Conservation (phyloP, 2,113 vertebrate species). For the Mellivora capensis region DNA sequence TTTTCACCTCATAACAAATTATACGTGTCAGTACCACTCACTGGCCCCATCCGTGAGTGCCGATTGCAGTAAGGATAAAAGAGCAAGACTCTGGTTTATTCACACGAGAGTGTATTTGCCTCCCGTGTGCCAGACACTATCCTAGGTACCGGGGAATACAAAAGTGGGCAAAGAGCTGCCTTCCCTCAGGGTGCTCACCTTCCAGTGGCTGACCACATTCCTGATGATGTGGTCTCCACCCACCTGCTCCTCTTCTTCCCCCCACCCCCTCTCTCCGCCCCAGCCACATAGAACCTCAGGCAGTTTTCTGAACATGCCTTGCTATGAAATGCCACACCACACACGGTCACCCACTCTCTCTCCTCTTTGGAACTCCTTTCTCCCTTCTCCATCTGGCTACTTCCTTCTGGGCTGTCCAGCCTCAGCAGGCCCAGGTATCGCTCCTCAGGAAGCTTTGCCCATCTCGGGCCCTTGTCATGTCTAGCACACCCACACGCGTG, state of each 20-base stretch:
- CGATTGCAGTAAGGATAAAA: neutral
- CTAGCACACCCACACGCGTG: neutral
- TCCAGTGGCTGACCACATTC: neutral
- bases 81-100: neutral
- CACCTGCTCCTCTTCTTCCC: neutral
- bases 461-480: accelerated
- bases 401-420: neutral
- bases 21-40: too few species aligned
- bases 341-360: neutral
- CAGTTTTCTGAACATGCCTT: too few species aligned
- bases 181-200: too few species aligned
- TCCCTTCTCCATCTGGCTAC: neutral
- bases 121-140: neutral
- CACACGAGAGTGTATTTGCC: too few species aligned
- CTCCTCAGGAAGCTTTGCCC: neutral
- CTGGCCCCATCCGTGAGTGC: neutral
- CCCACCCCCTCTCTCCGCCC: neutral
- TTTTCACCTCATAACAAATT: neutral
- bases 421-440: neutral
- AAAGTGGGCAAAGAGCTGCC: neutral
- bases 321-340: neutral
- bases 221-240: neutral
- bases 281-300: neutral
- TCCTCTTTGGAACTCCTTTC: neutral
- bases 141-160: neutral